Evolutionary conservation across 2,113 vertebrate species (phyloP).

Genomic region (Muscicapa adusta): DNA sequence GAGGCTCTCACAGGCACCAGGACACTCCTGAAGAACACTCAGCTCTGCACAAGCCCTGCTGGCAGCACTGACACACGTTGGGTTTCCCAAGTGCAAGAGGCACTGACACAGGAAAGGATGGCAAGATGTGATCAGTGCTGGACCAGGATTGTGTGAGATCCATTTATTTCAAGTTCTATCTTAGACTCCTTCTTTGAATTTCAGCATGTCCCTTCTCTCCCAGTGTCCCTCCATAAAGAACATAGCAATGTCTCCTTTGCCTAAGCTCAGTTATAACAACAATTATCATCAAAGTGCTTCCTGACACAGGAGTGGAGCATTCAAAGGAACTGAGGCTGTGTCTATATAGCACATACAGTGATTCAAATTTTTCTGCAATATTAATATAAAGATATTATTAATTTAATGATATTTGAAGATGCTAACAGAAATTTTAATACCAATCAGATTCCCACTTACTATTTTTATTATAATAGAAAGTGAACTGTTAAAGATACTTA

Average conservation of each 20-base stretch:
- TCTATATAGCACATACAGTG: not conserved
- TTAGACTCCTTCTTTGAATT: not conserved
- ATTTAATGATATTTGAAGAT: not conserved
- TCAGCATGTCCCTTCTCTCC: not conserved
- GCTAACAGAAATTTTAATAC: not conserved
- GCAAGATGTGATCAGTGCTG: not conserved
- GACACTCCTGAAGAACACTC: not conserved
- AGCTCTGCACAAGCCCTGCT: accelerated
- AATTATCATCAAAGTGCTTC: not conserved
- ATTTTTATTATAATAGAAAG: not conserved
- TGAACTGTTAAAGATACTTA: not conserved
- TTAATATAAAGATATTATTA: not conserved
- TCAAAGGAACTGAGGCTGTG: not conserved
- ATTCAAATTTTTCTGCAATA: not conserved
- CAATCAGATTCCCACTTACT: not conserved
- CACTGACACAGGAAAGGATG: not conserved
- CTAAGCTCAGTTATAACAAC: not conserved
- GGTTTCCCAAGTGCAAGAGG: not conserved
- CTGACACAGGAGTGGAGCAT: not conserved
- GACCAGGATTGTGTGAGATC: not conserved
- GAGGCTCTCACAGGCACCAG: not conserved
- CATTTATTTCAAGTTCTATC: not conserved
- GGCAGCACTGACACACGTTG: not conserved
- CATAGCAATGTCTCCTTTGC: not conserved
- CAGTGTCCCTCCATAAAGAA: not conserved